A percentile compares a stretch with the other conserved stretches of the same genome.
These are phyloP conservation scores for Buathra laborator DNA, from an alignment of 2,888 invertebrate species.

Conservation along the genomic window DNA sequence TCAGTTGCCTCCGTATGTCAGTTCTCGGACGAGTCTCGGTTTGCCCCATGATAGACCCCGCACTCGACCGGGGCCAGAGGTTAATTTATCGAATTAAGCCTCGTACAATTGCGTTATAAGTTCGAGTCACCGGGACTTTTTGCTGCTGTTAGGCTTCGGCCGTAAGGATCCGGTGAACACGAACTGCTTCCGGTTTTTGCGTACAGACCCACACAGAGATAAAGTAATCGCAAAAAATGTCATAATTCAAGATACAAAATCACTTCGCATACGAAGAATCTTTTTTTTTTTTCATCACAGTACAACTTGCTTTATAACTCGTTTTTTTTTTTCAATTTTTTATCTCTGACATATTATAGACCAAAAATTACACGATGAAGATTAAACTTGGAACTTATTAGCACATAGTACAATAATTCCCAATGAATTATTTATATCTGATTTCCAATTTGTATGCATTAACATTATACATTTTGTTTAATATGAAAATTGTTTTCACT, in stretches of 20 bases:
- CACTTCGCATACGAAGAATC: not conserved
- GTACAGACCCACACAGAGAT: not conserved
- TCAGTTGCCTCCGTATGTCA: constrained; percentile 66
- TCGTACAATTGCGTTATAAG: constrained; percentile 83
- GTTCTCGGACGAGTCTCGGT: constrained; percentile 46
- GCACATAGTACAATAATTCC: no score
- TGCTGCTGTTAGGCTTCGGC: constrained; percentile 41
- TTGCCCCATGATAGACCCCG: constrained; percentile 65
- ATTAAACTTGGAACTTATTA: no score
- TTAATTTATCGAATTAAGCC: constrained; percentile 84
- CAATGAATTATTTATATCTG: no score
- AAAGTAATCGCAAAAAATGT: not conserved
- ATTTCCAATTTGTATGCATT: not conserved
- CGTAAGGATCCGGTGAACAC: not conserved
- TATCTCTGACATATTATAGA: no score
- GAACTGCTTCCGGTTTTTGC: not conserved
- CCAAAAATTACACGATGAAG: no score
- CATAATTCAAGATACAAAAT: not conserved
- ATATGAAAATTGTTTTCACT: not conserved
- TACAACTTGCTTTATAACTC: no score
- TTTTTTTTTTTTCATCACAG: not conserved
- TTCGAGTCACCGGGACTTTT: constrained; percentile 79
- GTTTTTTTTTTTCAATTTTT: no score
- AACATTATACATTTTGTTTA: not conserved
- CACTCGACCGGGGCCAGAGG: constrained; percentile 79